Evolutionary conservation across 2,888 invertebrate genomes (phyloP), one percentile per base, ranked within the genome.

Genomic region (Ceraclea dissimilis): DNA sequence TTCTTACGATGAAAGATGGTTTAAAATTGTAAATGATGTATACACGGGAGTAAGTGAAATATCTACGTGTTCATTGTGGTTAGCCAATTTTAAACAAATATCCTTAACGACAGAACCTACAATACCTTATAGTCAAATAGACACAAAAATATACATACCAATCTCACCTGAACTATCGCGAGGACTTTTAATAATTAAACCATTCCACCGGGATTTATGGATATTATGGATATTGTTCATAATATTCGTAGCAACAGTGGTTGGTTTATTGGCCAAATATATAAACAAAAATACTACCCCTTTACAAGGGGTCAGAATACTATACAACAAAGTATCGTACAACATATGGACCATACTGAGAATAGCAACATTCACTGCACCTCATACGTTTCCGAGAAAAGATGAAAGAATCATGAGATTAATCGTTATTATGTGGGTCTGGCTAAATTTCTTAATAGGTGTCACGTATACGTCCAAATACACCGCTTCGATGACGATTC

Each of bases 1-100:
- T 17, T 49, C 49, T 2, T 49, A 49, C 26, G 49, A 49, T 16
- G 49, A 49, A 16, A 17, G 49, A 21, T 49, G 49, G 49, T 49
- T 49, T 49, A 49, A 49, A 20, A 21, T 49, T 5, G 4, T 49
- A 4, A 26, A 49, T 19, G 49, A 49, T 16, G 20, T 49, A 4
- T 49, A 4, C 6, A 16, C 5, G 2, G 49, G 49, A 49, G 16
- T 22, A 2, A 19, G 22, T 21, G 49, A 49, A 2, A 49, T 49
- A n/a, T 8, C 22, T 21, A 11, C 49, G 4, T 49, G 49, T 17
- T 4, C 49, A 22, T 26, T 49, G 49, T 49, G 49, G 49, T 26
- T 49, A 26, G 6, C 49, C 4, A 49, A 16, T 49, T 49, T 49
- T 21, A 13, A 22, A 13, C 5, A 22, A n/a, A 13, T 11, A 2